A percentile compares a stretch with the other conserved stretches of the same genome.
Evolutionary conservation across 2,888 invertebrate species (phyloP).

Genomic region (Liodrosophila aerea): DNA sequence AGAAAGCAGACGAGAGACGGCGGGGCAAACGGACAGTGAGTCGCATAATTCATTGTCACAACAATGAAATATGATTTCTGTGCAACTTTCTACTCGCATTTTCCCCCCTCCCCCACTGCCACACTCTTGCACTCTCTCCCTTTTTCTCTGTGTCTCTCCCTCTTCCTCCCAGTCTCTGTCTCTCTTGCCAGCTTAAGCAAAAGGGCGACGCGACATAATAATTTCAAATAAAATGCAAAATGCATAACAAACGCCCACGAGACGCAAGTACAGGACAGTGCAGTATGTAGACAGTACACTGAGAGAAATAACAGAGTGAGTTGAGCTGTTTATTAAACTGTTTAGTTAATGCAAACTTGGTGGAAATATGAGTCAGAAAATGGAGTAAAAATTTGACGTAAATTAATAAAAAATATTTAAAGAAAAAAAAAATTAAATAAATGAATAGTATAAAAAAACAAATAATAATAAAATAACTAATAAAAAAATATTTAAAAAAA

Average conservation of each 20-base stretch:
- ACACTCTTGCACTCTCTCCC: neutral
- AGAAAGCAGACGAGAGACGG: constrained; percentile 16
- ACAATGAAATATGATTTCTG: constrained; percentile 70
- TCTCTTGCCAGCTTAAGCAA: neutral
- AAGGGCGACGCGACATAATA: constrained; percentile 74
- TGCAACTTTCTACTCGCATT: constrained; percentile 53
- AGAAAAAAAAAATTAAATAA: no score
- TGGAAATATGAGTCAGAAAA: no score
- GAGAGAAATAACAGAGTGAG: no score
- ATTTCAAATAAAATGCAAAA: constrained; percentile 79
- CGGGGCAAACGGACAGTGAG: constrained; percentile 21
- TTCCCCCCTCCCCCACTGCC: neutral
- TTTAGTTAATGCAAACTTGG: no score
- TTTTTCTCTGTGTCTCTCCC: neutral
- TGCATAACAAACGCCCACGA: constrained; percentile 71
- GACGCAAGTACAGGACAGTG: constrained; percentile 25
- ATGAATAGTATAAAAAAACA: no score
- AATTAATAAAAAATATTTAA: no score
- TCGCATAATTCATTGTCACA: constrained; percentile 67
- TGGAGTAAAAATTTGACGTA: no score
- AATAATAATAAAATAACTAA: no score
- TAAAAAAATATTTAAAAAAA: no score
- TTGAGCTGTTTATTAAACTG: no score
- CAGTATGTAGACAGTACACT: neutral
- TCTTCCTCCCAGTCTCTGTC: neutral